Conservation (phyloP, 2,888 invertebrate genomes). For the Drosophila greeni region DNA sequence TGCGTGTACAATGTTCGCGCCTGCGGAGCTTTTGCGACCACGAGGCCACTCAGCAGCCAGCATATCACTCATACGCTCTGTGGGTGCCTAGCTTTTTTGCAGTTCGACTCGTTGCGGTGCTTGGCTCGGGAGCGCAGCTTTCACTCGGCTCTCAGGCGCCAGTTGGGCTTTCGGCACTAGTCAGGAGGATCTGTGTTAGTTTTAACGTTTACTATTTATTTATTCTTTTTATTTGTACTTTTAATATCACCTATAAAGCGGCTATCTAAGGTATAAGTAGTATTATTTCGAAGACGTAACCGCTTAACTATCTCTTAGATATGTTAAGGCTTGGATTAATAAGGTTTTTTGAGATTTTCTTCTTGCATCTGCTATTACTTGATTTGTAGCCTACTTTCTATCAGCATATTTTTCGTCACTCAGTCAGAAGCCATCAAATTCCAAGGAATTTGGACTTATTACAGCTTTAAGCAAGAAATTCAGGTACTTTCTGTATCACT, state of each 20-base stretch:
- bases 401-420: not conserved
- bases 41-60: conserved; percentile 60
- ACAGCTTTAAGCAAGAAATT: too few relatives aligned
- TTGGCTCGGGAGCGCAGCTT: conserved; percentile 12
- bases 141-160: conserved; percentile 16
- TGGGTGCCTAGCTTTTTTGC: conserved; percentile 17
- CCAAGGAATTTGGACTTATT: too few relatives aligned
- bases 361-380: too few relatives aligned
- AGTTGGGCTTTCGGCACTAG: conserved; percentile 4
- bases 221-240: not conserved
- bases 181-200: not conserved
- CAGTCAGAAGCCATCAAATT: not conserved
- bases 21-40: conserved; percentile 73
- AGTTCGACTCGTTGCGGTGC: not conserved
- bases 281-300: too few relatives aligned
- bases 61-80: conserved; percentile 26
- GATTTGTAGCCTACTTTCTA: not conserved
- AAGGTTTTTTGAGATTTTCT: not conserved
- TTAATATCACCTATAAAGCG: too few relatives aligned
- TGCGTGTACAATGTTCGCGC: conserved; percentile 76
- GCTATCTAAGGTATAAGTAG: too few relatives aligned
- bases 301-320: too few relatives aligned
- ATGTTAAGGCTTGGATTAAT: not conserved
- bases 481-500: accelerated
- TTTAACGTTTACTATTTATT: too few relatives aligned